Evolutionary conservation across 1,140 invertebrate genomes (phyloP).

Genomic region (Pseudachorutes palmiensis): DNA sequence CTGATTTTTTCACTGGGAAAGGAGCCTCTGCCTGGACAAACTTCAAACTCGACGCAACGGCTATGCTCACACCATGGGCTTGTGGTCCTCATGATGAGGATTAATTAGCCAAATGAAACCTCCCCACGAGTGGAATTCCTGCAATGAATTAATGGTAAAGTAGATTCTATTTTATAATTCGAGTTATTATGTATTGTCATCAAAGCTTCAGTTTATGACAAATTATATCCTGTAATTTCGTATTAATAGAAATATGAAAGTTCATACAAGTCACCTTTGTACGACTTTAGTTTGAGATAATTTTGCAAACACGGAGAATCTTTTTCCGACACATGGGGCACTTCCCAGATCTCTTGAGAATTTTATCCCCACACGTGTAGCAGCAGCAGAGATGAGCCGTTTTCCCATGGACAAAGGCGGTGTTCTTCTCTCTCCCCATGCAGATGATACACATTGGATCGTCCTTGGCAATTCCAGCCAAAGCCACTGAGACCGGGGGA

Average conservation of each 20-base stretch:
- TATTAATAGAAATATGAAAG: no score
- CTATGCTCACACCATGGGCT: conserved; percentile 7
- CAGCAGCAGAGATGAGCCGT: conserved; percentile 31
- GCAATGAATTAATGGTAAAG: no score
- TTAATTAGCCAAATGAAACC: no score
- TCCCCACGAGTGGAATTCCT: no score
- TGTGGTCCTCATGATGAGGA: no score
- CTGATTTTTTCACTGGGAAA: conserved; percentile 7
- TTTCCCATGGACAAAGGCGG: conserved; percentile 35
- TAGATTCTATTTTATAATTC: no score
- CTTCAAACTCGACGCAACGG: conserved; percentile 26
- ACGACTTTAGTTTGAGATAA: no score
- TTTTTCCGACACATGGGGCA: conserved; percentile 32
- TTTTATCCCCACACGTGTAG: conserved; percentile 29
- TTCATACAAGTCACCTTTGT: no score
- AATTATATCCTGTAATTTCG: no score
- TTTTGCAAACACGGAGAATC: conserved; percentile 32
- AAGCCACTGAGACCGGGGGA: background rate
- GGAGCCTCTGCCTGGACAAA: conserved; percentile 20
- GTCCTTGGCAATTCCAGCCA: background rate
- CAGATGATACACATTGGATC: conserved; percentile 25
- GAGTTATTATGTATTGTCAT: no score
- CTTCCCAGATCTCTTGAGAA: conserved; percentile 28
- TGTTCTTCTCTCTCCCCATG: conserved; percentile 24
- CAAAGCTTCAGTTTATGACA: no score